A percentile compares a stretch with the other conserved stretches of the same genome.
These are phyloP conservation scores for Luehdorfia chinensis DNA, from an alignment of 1,140 invertebrate species.

Conservation along the genomic window DNA sequence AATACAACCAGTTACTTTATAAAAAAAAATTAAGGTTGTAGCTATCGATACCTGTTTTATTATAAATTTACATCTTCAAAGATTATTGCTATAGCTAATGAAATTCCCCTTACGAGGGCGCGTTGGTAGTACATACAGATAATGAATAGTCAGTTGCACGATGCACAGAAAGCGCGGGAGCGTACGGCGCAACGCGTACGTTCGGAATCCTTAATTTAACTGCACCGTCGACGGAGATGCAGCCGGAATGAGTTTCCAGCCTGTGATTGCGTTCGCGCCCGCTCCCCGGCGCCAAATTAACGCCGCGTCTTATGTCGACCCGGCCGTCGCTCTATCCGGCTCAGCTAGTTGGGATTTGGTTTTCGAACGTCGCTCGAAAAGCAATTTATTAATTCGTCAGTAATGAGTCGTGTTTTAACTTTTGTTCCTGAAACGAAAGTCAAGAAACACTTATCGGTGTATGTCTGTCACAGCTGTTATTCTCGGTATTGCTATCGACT, in stretches of 20 bases:
- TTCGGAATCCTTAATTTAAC: slow-evolving; percentile 63
- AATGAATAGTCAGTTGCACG: slow-evolving; percentile 1
- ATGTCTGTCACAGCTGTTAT: too few relatives aligned
- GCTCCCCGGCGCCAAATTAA: slow-evolving; percentile 56
- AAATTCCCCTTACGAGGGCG: neutral
- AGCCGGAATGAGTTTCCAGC: slow-evolving; percentile 60
- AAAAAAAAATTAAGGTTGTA: too few relatives aligned
- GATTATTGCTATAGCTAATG: neutral
- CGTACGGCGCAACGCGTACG: slow-evolving; percentile 20
- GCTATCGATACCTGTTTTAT: too few relatives aligned
- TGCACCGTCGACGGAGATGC: slow-evolving; percentile 48
- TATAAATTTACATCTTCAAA: neutral
- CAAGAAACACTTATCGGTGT: too few relatives aligned
- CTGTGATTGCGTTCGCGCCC: slow-evolving; percentile 61
- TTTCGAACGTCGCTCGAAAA: slow-evolving; percentile 2
- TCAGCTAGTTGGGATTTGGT: neutral
- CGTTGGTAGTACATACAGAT: neutral
- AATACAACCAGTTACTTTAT: too few relatives aligned
- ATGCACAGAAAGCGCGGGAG: neutral
- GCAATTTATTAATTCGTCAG: slow-evolving; percentile 7
- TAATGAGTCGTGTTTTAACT: neutral
- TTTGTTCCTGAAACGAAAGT: too few relatives aligned
- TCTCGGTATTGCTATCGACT: too few relatives aligned
- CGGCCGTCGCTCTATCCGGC: neutral
- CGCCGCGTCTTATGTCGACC: slow-evolving; percentile 32